phyloP scores from a whole-genome alignment of 2,797 vertebrate genomes.

The Notolepis coatsorum region DNA sequence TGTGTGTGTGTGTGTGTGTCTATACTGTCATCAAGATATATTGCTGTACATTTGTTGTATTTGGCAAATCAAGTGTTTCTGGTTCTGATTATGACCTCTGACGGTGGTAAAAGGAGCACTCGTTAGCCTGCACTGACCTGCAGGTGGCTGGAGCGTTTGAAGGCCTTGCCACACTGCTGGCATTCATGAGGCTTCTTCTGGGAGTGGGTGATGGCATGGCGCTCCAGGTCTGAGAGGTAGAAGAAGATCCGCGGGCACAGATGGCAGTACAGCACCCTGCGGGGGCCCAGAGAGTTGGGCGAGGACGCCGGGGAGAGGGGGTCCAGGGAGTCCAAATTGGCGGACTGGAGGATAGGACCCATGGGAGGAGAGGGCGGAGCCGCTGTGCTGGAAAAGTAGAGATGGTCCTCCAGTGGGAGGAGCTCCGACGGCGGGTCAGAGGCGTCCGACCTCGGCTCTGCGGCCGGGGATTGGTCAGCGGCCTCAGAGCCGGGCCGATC shows the following conservation, averaged over 20 bases:
- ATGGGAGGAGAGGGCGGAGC: constrained; percentile 65
- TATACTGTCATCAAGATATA: too few relatives aligned
- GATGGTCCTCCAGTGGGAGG: constrained; percentile 73
- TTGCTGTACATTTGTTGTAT: too few relatives aligned
- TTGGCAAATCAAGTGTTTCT: too few relatives aligned
- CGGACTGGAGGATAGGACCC: constrained; percentile 49
- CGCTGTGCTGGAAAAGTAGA: constrained; percentile 71
- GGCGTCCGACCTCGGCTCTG: constrained; percentile 54
- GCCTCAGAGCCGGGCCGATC: constrained; percentile 40
- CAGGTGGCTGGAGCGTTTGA: constrained; percentile 92
- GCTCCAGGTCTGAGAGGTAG: constrained; percentile 92
- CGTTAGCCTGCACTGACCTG: constrained; percentile 68
- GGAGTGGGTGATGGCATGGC: constrained; percentile 92
- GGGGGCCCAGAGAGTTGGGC: constrained; percentile 55
- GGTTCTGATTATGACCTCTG: too few relatives aligned
- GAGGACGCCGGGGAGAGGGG: constrained; percentile 64
- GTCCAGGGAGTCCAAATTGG: constrained; percentile 62
- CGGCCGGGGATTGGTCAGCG: constrained; percentile 46
- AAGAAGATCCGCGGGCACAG: constrained; percentile 91
- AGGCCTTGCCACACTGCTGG: constrained; percentile 89
- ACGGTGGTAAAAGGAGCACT: neutral
- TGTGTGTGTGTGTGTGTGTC: too few relatives aligned
- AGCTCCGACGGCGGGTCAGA: constrained; percentile 62
- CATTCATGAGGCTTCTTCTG: constrained; percentile 91
- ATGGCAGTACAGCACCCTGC: constrained; percentile 87